Conservation (phyloP, 35 echinoderm and acorn worm genomes). For the Ophiothrix spiculata region DNA sequence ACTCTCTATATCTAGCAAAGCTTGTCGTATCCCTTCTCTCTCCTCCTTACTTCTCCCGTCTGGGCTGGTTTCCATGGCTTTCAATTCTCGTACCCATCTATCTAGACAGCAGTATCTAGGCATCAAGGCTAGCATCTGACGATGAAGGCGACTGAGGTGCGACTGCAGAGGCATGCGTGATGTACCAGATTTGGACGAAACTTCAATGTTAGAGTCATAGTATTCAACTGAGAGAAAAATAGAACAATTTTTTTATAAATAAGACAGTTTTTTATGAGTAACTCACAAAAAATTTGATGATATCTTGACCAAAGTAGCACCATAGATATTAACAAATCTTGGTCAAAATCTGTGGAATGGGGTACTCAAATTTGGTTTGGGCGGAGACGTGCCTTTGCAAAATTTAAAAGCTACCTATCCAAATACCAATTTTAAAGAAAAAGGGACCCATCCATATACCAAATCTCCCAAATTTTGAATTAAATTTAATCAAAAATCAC, state of each 20-base stretch:
- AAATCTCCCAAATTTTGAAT: too few species aligned
- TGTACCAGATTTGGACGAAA: slow-evolving; percentile 15
- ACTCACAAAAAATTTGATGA: too few species aligned
- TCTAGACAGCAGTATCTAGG: slow-evolving; percentile 79
- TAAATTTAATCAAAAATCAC: too few species aligned
- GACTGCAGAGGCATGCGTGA: slow-evolving; percentile 75
- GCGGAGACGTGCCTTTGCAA: too few species aligned
- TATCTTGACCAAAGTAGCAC: too few species aligned
- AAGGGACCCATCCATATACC: too few species aligned
- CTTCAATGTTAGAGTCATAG: slow-evolving; percentile 50
- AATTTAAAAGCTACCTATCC: too few species aligned
- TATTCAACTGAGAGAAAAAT: slow-evolving; percentile 55
- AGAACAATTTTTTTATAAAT: background rate
- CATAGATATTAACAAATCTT: too few species aligned
- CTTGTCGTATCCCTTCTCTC: slow-evolving; percentile 17
- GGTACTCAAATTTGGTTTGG: too few species aligned
- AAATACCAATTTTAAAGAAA: too few species aligned
- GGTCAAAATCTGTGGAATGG: too few species aligned
- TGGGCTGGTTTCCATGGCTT: slow-evolving; percentile 6
- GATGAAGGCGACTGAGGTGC: slow-evolving; percentile 82
- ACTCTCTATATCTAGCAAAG: slow-evolving; percentile 68
- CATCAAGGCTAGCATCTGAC: slow-evolving; percentile 88
- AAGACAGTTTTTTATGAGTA: too few species aligned
- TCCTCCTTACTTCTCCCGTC: slow-evolving; percentile 9
- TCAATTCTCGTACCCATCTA: slow-evolving; percentile 71